Conservation (phyloP, 2,113 vertebrate genomes). For the Hiodon alosoides region DNA sequence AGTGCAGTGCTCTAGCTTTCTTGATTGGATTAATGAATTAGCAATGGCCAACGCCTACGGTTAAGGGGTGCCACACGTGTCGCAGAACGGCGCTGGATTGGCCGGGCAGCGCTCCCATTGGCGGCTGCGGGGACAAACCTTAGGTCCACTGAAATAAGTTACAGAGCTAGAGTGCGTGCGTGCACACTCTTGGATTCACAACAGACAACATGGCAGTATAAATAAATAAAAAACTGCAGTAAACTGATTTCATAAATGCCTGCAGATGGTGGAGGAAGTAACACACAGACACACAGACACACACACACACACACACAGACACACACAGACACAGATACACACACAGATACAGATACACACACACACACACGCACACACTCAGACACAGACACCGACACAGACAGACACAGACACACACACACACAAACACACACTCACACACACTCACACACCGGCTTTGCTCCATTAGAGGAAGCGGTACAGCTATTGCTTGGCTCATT, state of each 20-base stretch:
- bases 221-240: slow-evolving; percentile 9
- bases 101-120: too few species aligned
- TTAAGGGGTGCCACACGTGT: too few species aligned
- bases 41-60: neutral
- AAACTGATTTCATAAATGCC: neutral
- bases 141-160: too few species aligned
- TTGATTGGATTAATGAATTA: slow-evolving; percentile 12
- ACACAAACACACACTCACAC: neutral
- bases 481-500: neutral
- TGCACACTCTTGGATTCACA: slow-evolving; percentile 9
- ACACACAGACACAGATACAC: too few species aligned
- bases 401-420: too few species aligned
- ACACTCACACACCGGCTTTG: neutral
- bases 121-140: neutral
- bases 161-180: too few species aligned
- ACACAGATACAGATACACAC: too few species aligned
- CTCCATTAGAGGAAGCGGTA: neutral
- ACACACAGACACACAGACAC: too few species aligned
- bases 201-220: neutral
- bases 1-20: neutral
- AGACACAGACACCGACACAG: too few species aligned
- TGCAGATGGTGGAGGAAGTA: neutral
- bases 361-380: too few species aligned
- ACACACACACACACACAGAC: too few species aligned
- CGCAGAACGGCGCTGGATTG: too few species aligned